These are phyloP conservation scores for Rhincodon typus DNA, from an alignment of 2,797 vertebrate species.

Conservation along the genomic window DNA sequence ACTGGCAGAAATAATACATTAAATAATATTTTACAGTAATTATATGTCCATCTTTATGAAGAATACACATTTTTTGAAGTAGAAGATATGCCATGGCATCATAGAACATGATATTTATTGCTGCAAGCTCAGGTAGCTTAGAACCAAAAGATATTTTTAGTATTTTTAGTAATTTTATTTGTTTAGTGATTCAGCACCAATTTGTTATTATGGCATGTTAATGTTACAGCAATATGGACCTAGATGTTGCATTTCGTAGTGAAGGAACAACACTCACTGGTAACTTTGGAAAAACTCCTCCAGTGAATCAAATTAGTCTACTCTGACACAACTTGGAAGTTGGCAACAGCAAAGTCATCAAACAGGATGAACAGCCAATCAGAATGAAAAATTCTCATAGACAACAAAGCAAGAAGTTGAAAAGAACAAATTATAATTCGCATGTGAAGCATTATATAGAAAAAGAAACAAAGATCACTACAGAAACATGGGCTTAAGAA, in stretches of 20 bases:
- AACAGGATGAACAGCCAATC: background rate
- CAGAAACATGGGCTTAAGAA: background rate
- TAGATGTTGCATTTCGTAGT: background rate
- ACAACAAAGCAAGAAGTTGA: background rate
- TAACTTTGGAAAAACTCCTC: background rate
- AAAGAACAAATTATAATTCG: background rate
- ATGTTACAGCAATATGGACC: background rate
- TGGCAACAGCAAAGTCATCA: background rate
- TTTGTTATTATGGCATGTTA: background rate
- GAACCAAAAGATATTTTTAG: too few species aligned
- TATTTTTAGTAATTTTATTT: background rate
- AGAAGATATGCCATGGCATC: background rate
- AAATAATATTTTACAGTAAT: background rate
- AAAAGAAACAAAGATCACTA: background rate
- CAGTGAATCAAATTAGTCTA: background rate
- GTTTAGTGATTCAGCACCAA: background rate
- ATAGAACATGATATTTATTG: background rate
- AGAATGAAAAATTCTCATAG: background rate
- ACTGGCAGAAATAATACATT: too few species aligned
- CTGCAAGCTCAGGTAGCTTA: background rate
- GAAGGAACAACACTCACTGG: background rate
- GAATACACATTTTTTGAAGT: background rate
- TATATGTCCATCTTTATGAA: background rate
- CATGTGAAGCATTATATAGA: background rate
- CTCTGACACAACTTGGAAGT: background rate